These are phyloP conservation scores for Macaca mulatta DNA, from an alignment of 2,113 vertebrate genomes.

Conservation along the genomic window DNA sequence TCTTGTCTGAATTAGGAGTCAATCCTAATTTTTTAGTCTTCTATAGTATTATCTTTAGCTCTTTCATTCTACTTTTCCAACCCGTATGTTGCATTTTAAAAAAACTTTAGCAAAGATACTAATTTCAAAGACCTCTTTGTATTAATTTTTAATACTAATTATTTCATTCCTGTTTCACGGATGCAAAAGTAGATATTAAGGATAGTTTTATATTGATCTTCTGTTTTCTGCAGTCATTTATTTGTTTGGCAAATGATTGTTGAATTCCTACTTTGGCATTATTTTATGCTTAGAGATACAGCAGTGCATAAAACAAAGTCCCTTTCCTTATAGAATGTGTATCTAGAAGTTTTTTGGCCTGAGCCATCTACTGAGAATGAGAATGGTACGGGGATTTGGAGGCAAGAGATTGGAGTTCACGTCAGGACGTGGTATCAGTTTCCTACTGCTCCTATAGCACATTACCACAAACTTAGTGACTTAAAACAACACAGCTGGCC, in stretches of 20 bases:
- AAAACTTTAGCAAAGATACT: not conserved
- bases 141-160: not conserved
- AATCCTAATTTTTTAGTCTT: not conserved
- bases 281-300: not conserved
- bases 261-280: not conserved
- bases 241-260: not conserved
- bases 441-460: not conserved
- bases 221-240: not conserved
- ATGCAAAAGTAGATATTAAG: not conserved
- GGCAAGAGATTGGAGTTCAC: not conserved
- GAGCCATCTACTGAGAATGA: not conserved
- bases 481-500: not conserved
- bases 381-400: not conserved
- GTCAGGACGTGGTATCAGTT: not conserved
- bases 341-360: not conserved
- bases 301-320: not conserved
- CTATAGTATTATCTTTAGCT: not conserved
- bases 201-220: not conserved
- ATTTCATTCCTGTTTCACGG: not conserved
- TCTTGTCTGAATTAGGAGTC: not conserved
- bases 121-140: conserved; percentile 1
- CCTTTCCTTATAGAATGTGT: not conserved
- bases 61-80: not conserved
- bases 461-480: too few relatives aligned
- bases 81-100: not conserved